Conservation (phyloP, 2,113 vertebrate genomes). For the Nesogale talazaci region DNA sequence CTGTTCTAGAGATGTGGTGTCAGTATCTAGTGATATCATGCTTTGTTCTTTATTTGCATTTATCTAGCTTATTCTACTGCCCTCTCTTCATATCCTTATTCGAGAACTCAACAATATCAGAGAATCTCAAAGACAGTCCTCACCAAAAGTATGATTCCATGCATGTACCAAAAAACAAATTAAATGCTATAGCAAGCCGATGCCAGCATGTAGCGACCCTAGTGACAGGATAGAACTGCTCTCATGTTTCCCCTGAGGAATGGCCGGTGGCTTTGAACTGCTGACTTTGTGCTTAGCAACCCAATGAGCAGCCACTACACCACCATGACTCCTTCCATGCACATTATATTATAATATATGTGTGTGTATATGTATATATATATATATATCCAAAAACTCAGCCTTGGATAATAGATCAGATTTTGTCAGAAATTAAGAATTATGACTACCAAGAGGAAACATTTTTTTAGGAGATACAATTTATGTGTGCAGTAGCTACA, state of each 20-base stretch:
- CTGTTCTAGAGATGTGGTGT: not conserved
- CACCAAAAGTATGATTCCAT: not conserved
- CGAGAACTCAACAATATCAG: not conserved
- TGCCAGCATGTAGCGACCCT: too few relatives aligned
- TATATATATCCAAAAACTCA: too few relatives aligned
- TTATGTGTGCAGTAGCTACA: not conserved
- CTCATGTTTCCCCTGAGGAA: too few relatives aligned
- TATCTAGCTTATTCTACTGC: not conserved
- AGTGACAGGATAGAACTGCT: too few relatives aligned
- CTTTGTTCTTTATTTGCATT: not conserved
- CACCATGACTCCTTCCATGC: too few relatives aligned
- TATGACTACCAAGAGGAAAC: not conserved
- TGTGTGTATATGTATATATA: too few relatives aligned
- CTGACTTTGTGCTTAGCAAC: too few relatives aligned
- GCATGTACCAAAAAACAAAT: not conserved
- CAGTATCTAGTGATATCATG: not conserved
- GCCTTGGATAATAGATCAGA: not conserved
- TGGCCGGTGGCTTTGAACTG: too few relatives aligned
- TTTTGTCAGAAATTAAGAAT: not conserved
- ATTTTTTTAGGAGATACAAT: not conserved
- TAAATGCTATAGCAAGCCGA: too few relatives aligned
- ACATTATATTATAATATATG: too few relatives aligned
- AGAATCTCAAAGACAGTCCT: not conserved
- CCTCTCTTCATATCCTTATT: not conserved
- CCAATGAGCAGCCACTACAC: too few relatives aligned